These are phyloP conservation scores for Carpatolechia fugitivella DNA, from an alignment of 2,888 invertebrate genomes.

Conservation along the genomic window DNA sequence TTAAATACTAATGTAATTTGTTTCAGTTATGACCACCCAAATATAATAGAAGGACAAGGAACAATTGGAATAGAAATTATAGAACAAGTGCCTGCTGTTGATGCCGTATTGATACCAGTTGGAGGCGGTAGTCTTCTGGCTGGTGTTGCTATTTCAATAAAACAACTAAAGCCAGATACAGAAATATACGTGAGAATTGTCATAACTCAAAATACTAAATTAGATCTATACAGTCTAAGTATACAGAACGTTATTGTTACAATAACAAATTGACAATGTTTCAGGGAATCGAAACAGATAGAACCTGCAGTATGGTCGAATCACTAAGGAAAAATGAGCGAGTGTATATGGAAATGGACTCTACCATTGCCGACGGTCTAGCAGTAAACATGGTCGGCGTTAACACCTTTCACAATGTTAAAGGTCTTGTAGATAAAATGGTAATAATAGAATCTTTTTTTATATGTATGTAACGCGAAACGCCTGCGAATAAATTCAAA, in stretches of 20 bases:
- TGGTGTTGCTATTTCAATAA: conserved; percentile 91
- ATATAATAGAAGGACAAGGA: conserved; percentile 96
- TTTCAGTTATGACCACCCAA: conserved; percentile 92
- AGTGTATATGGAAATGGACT: conserved; percentile 80
- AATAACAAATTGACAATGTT: not conserved
- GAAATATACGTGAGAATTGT: conserved; percentile 88
- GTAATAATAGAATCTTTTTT: conserved; percentile 30
- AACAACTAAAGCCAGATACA: conserved; percentile 89
- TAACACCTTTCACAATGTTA: conserved; percentile 60
- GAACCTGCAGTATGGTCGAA: conserved; percentile 62
- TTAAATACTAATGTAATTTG: not conserved
- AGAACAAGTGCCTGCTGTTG: conserved; percentile 91
- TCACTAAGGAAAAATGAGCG: conserved; percentile 83
- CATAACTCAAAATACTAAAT: too few relatives aligned
- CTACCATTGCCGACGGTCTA: conserved; percentile 91
- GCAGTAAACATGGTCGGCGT: conserved; percentile 60
- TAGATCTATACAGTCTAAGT: too few relatives aligned
- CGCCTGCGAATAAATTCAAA: not conserved
- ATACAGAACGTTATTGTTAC: too few relatives aligned
- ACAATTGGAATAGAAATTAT: conserved; percentile 95
- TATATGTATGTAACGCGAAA: not conserved
- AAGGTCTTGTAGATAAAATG: conserved; percentile 68
- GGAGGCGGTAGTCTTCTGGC: conserved; percentile 96
- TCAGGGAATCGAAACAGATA: conserved; percentile 65
- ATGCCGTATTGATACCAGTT: conserved; percentile 93